Conservation (phyloP, 2,113 vertebrate genomes). For the Tricholaema leucomelas region DNA sequence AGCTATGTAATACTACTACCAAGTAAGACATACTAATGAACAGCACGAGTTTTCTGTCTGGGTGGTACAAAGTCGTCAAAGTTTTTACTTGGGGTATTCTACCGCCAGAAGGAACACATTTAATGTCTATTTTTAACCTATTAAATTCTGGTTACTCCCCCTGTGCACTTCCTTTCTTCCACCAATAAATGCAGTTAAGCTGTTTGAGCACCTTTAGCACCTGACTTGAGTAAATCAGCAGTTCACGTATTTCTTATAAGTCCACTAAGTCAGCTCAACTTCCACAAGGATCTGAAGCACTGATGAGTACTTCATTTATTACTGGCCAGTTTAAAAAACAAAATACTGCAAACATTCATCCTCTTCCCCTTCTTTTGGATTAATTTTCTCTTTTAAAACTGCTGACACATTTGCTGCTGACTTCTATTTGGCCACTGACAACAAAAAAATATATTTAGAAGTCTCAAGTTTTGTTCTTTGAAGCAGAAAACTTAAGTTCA, state of each 20-base stretch:
- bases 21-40: not conserved
- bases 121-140: not conserved
- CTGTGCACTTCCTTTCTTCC: not conserved
- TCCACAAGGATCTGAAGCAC: not conserved
- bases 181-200: not conserved
- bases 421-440: not conserved
- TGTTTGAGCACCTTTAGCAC: not conserved
- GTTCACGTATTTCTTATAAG: not conserved
- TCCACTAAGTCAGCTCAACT: not conserved
- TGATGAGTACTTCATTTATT: not conserved
- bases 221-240: rapidly evolving
- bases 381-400: not conserved
- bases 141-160: not conserved
- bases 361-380: not conserved
- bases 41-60: too few species aligned
- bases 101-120: not conserved
- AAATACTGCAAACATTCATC: not conserved
- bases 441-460: not conserved
- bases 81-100: not conserved
- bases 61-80: too few species aligned
- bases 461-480: not conserved
- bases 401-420: not conserved
- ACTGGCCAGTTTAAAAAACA: not conserved
- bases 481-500: not conserved
- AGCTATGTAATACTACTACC: not conserved